phyloP scores from a whole-genome alignment of 2,888 invertebrate species.

The Cataglyphis livida region DNA sequence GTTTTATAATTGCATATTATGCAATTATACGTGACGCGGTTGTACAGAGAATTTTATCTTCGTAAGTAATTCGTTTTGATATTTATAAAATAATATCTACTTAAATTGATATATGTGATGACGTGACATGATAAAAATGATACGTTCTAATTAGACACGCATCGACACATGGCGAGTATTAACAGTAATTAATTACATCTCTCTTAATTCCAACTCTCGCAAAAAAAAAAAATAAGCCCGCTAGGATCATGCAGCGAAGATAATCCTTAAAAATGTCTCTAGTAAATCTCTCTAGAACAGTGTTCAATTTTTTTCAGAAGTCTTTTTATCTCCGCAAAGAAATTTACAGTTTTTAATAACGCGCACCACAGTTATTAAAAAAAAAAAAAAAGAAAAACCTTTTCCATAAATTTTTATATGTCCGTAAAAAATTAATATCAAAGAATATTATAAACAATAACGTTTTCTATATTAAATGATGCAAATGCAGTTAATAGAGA shows the following conservation, averaged over 20 bases:
- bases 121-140: background rate
- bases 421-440: background rate
- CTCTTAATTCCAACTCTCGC: background rate
- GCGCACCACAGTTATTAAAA: background rate
- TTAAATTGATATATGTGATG: constrained; percentile 9
- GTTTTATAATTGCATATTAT: constrained; percentile 29
- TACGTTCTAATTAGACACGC: background rate
- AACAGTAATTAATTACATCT: constrained; percentile 33
- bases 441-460: background rate
- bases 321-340: background rate
- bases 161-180: background rate
- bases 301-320: background rate
- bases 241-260: background rate
- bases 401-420: background rate
- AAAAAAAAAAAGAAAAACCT: background rate
- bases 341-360: background rate
- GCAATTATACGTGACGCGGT: background rate
- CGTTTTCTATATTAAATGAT: background rate
- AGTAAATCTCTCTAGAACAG: background rate
- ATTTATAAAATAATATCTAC: background rate
- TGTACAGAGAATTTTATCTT: background rate
- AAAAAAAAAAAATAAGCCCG: background rate
- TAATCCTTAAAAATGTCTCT: constrained; percentile 26
- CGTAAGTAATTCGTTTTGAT: background rate
- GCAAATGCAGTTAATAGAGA: background rate